Percentiles rank a stretch among this genome's conserved stretches.
Conservation (phyloP, 2,113 vertebrate species). For the Steatornis caripensis region DNA sequence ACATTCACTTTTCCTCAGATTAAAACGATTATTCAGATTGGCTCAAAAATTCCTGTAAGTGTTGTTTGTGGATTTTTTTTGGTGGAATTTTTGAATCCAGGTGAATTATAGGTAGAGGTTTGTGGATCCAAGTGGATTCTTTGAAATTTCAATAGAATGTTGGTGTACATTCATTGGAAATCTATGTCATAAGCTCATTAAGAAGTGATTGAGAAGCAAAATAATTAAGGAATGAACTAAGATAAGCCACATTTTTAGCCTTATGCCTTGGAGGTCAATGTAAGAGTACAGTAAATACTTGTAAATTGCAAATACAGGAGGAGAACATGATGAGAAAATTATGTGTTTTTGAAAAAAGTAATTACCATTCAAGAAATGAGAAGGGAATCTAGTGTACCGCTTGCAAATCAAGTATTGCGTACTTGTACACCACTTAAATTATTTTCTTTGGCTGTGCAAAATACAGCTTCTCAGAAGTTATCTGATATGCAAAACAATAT, state of each 20-base stretch:
- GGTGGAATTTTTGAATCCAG: not conserved
- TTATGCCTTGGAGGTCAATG: not conserved
- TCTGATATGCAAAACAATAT: not conserved
- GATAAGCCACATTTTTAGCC: not conserved
- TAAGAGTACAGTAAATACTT: not conserved
- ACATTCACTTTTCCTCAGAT: not conserved
- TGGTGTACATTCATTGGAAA: not conserved
- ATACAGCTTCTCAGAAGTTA: not conserved
- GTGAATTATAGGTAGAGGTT: not conserved
- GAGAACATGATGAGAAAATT: not conserved
- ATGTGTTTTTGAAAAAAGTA: not conserved
- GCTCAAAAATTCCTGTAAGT: not conserved
- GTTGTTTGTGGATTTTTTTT: not conserved
- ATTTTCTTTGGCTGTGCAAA: not conserved
- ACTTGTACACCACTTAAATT: not conserved
- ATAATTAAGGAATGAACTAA: not conserved
- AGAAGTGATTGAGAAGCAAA: not conserved
- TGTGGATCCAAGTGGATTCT: not conserved
- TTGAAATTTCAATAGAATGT: not conserved
- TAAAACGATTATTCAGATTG: not conserved
- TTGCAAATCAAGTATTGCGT: not conserved
- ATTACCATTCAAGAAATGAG: not conserved
- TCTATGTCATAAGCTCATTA: not conserved
- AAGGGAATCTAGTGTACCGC: not conserved
- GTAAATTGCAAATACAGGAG: not conserved